phyloP scores from a whole-genome alignment of 2,888 invertebrate genomes.

The Syritta pipiens region DNA sequence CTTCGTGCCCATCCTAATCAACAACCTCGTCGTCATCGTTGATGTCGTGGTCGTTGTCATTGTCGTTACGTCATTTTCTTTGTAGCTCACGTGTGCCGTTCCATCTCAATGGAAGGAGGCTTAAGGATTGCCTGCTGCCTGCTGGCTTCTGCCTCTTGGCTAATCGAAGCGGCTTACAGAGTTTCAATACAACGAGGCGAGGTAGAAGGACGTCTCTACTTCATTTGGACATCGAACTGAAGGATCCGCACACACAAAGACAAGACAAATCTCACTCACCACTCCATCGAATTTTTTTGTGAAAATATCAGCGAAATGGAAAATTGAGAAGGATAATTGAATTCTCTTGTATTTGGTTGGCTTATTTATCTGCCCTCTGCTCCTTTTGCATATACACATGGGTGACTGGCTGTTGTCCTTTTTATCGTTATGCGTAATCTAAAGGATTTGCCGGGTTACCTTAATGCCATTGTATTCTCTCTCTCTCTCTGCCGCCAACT shows the following conservation, averaged over 20 bases:
- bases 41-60: neutral
- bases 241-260: neutral
- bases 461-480: slow-evolving; percentile 34
- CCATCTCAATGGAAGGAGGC: neutral
- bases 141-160: neutral
- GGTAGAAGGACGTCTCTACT: slow-evolving; percentile 12
- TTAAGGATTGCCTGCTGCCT: no score
- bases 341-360: slow-evolving; percentile 14
- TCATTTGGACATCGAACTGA: slow-evolving; percentile 29
- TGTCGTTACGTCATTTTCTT: neutral
- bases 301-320: slow-evolving; percentile 19
- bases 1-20: slow-evolving; percentile 1
- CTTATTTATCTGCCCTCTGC: neutral
- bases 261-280: no score
- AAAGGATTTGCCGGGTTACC: slow-evolving; percentile 34
- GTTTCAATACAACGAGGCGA: neutral
- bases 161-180: slow-evolving; percentile 36
- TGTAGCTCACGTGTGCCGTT: neutral
- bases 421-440: slow-evolving; percentile 41
- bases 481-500: neutral
- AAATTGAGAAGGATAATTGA: slow-evolving; percentile 32
- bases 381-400: neutral
- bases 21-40: neutral
- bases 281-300: no score
- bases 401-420: slow-evolving; percentile 10